phyloP scores from a whole-genome alignment of 2,113 vertebrate species.

The Pycnonotus jocosus region DNA sequence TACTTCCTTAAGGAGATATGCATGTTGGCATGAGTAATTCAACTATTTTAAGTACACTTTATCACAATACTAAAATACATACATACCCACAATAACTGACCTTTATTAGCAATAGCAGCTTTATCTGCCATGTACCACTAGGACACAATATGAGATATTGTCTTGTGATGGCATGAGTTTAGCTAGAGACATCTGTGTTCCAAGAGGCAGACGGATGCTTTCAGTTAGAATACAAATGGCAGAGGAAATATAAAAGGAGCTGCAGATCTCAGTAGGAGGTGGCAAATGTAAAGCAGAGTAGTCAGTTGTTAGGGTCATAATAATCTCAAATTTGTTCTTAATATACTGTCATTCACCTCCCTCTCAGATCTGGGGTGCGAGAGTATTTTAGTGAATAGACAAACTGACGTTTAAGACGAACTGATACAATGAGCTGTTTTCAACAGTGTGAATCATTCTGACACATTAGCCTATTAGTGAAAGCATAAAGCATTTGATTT shows the following conservation, averaged over 20 bases:
- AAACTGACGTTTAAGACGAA: neutral
- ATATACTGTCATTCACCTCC: fast-evolving
- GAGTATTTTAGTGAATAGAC: neutral
- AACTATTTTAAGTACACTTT: neutral
- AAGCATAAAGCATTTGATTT: neutral
- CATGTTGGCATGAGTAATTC: neutral
- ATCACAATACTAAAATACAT: neutral
- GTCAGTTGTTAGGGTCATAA: neutral
- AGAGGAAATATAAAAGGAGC: neutral
- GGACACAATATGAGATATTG: neutral
- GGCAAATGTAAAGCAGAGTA: neutral
- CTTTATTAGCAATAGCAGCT: neutral
- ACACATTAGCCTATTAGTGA: neutral
- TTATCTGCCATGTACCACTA: neutral
- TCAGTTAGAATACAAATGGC: neutral
- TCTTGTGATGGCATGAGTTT: fast-evolving
- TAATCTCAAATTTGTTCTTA: neutral
- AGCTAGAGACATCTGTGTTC: neutral
- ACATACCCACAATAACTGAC: neutral
- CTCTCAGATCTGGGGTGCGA: neutral
- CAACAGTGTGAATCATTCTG: neutral
- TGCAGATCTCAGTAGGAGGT: neutral
- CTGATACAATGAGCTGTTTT: neutral
- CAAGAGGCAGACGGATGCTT: neutral
- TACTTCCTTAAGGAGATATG: neutral